Percentiles rank a stretch among this genome's conserved stretches.
These are phyloP conservation scores for Drosophila diplacantha DNA, from an alignment of 2,888 invertebrate genomes.

Conservation along the genomic window DNA sequence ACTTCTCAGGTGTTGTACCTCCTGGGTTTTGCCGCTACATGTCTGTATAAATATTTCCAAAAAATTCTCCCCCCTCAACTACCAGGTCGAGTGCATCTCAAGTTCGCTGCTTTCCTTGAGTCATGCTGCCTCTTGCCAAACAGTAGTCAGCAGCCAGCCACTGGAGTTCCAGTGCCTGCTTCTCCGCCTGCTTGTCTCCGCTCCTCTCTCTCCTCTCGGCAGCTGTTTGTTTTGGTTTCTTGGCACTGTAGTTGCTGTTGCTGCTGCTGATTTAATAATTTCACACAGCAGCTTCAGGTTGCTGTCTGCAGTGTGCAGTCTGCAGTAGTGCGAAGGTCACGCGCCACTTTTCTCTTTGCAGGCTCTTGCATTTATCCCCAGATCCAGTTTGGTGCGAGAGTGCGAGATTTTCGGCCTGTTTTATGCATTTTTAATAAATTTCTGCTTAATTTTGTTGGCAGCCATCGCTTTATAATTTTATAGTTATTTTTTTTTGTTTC, in stretches of 20 bases:
- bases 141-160: conserved; percentile 43
- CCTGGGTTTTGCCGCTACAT: background rate
- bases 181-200: conserved; percentile 23
- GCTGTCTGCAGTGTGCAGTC: conserved; percentile 20
- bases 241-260: conserved; percentile 24
- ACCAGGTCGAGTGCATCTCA: conserved; percentile 25
- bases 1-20: background rate
- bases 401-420: conserved; percentile 36
- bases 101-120: conserved; percentile 32
- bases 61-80: background rate
- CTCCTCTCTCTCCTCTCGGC: conserved; percentile 11
- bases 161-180: conserved; percentile 29
- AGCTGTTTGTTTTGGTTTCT: conserved; percentile 52
- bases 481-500: conserved; percentile 21
- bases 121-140: conserved; percentile 30
- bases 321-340: conserved; percentile 67
- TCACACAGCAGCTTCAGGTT: conserved; percentile 48
- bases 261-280: conserved; percentile 41
- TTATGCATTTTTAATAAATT: conserved; percentile 69
- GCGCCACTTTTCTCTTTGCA: conserved; percentile 65
- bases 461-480: conserved; percentile 33
- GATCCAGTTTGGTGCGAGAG: conserved; percentile 37
- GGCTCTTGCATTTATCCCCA: conserved; percentile 43
- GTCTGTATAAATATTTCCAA: conserved; percentile 8
- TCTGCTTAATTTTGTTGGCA: conserved; percentile 53